Evolutionary conservation across 53 echinoderm and acorn worm species (phyloP).

Genomic region (Henricia sp.): DNA sequence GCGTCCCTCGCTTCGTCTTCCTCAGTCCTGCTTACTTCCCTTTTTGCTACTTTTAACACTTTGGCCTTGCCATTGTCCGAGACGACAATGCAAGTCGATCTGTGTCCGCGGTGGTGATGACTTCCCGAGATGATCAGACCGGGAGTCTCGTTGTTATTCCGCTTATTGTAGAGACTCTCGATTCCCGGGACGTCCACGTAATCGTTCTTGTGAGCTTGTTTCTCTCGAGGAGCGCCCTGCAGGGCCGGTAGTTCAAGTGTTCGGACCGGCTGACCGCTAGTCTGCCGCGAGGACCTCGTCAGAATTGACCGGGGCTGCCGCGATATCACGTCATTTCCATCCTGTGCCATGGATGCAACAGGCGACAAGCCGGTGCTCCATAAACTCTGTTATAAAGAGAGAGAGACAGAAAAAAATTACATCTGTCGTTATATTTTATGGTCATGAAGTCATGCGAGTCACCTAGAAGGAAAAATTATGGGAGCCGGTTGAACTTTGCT

Average conservation of each 20-base stretch:
- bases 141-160: conserved; percentile 81
- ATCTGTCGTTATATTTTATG: conserved; percentile 19
- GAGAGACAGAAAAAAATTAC: not conserved
- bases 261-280: conserved; percentile 53
- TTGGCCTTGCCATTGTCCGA: conserved; percentile 79
- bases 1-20: conserved; percentile 64
- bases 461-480: conserved; percentile 20
- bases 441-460: conserved; percentile 42
- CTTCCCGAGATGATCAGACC: conserved; percentile 22
- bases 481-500: conserved; percentile 39
- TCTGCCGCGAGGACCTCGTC: conserved; percentile 49
- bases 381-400: conserved; percentile 82
- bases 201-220: conserved; percentile 83
- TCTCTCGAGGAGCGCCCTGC: conserved; percentile 70
- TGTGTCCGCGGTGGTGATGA: conserved; percentile 33
- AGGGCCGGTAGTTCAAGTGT: conserved; percentile 72
- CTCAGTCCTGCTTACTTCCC: conserved; percentile 72
- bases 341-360: conserved; percentile 99
- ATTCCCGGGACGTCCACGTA: conserved; percentile 76
- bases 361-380: conserved; percentile 88
- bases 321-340: conserved; percentile 95
- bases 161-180: conserved; percentile 57
- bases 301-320: conserved; percentile 82
- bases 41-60: conserved; percentile 92
- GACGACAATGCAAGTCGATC: conserved; percentile 72